Percentiles rank a stretch among this genome's conserved stretches.
phyloP scores from a whole-genome alignment of 2,113 vertebrate genomes.

The Hemiprocne comata region DNA sequence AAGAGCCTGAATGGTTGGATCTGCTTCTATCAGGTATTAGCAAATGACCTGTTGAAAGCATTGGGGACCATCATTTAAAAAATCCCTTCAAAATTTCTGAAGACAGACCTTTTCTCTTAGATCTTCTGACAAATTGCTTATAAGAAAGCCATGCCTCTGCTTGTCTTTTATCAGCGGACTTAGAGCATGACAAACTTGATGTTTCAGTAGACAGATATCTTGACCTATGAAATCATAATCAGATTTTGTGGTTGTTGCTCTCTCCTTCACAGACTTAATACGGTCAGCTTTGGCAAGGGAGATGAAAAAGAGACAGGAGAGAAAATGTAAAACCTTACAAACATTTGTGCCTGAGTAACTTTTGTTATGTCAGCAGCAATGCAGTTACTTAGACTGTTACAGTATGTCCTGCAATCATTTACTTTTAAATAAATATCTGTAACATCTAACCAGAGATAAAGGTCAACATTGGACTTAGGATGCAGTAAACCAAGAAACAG shows the following conservation, averaged over 20 bases:
- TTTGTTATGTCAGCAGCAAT: background rate
- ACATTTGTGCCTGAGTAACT: background rate
- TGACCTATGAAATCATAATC: background rate
- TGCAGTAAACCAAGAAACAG: background rate
- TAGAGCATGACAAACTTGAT: background rate
- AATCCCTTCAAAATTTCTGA: background rate
- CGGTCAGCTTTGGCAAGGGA: background rate
- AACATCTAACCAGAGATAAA: background rate
- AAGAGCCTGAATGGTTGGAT: background rate
- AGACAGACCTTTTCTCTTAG: background rate
- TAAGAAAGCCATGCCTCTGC: background rate
- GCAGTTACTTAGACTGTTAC: background rate
- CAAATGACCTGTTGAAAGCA: background rate
- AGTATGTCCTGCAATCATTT: background rate
- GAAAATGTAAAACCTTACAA: background rate
- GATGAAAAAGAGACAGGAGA: background rate
- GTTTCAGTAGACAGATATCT: background rate
- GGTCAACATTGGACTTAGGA: background rate
- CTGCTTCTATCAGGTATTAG: background rate
- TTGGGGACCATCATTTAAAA: background rate
- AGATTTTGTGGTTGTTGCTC: constrained; percentile 7
- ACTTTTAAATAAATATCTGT: background rate
- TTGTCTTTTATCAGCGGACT: background rate
- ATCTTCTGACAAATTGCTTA: background rate
- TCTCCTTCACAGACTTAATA: background rate